These are phyloP conservation scores for Norana najaformis DNA, from an alignment of 2,888 invertebrate species.

Conservation along the genomic window DNA sequence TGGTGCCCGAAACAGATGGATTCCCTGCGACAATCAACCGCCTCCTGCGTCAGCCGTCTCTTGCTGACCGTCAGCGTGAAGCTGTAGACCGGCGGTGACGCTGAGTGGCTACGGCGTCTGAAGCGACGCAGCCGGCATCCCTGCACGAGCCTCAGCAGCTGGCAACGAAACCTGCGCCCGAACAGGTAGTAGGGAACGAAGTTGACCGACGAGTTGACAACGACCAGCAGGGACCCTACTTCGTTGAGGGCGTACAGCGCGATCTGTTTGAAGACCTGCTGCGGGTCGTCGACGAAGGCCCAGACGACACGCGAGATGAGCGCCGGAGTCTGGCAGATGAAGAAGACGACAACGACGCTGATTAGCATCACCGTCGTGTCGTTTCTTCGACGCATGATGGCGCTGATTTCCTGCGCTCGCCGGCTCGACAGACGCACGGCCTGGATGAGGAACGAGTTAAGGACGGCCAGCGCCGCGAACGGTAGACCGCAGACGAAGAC, in stretches of 20 bases:
- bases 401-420: constrained; percentile 56
- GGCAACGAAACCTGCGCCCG: constrained; percentile 53
- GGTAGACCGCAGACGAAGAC: constrained; percentile 60
- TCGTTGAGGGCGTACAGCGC: constrained; percentile 57
- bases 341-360: constrained; percentile 60
- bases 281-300: constrained; percentile 39
- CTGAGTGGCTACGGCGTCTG: not conserved
- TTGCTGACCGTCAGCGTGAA: not conserved
- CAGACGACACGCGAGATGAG: constrained; percentile 61
- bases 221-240: constrained; percentile 58
- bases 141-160: not conserved
- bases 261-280: constrained; percentile 31
- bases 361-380: constrained; percentile 63
- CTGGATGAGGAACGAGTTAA: constrained; percentile 59
- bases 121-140: not conserved
- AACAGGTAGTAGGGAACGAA: constrained; percentile 63
- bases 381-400: constrained; percentile 56
- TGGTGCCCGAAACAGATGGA: not conserved
- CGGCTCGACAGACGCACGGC: constrained; percentile 57
- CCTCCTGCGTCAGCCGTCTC: not conserved
- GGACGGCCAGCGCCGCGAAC: constrained; percentile 56
- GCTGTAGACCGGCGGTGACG: not conserved
- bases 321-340: constrained; percentile 61
- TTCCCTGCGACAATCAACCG: not conserved
- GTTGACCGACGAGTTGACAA: constrained; percentile 61